Evolutionary conservation across 2,888 invertebrate genomes (phyloP).

Genomic region (Lagria hirta): DNA sequence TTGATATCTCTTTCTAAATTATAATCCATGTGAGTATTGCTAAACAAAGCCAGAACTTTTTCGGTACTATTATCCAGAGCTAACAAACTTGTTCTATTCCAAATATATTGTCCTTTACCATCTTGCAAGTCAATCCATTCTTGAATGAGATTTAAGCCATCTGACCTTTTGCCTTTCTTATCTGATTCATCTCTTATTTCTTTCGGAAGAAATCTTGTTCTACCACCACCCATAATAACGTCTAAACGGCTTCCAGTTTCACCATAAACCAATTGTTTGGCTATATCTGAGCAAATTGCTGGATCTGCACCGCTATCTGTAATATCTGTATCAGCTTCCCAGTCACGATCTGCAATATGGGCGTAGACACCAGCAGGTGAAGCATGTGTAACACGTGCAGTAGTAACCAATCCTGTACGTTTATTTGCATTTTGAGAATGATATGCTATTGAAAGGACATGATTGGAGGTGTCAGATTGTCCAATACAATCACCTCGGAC

Average conservation of each 20-base stretch:
- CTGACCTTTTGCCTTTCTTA: conserved; percentile 59
- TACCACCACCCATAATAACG: conserved; percentile 76
- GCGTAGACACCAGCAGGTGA: conserved; percentile 70
- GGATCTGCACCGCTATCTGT: conserved; percentile 54
- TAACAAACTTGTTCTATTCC: conserved; percentile 59
- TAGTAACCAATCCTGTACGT: conserved; percentile 70
- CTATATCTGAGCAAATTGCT: conserved; percentile 66
- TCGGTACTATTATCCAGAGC: conserved; percentile 41
- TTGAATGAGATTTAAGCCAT: conserved; percentile 65
- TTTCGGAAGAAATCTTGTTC: conserved; percentile 64
- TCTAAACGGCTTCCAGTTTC: conserved; percentile 67
- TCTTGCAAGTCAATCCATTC: conserved; percentile 63
- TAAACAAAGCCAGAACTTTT: conserved; percentile 68
- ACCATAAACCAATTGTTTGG: conserved; percentile 65
- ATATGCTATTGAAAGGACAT: conserved; percentile 67
- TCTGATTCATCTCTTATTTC: conserved; percentile 54
- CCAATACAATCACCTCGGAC: conserved; percentile 64
- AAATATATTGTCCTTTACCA: conserved; percentile 59
- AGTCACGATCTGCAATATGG: conserved; percentile 67
- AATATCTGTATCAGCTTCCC: conserved; percentile 68
- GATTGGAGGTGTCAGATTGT: conserved; percentile 58
- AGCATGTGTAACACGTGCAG: conserved; percentile 75
- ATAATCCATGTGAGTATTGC: conserved; percentile 64
- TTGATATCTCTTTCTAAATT: conserved; percentile 57
- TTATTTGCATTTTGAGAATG: conserved; percentile 71